Base-by-base conservation (phyloP, 2,797 vertebrate genomes). In the Sparidentex hasta region DNA sequence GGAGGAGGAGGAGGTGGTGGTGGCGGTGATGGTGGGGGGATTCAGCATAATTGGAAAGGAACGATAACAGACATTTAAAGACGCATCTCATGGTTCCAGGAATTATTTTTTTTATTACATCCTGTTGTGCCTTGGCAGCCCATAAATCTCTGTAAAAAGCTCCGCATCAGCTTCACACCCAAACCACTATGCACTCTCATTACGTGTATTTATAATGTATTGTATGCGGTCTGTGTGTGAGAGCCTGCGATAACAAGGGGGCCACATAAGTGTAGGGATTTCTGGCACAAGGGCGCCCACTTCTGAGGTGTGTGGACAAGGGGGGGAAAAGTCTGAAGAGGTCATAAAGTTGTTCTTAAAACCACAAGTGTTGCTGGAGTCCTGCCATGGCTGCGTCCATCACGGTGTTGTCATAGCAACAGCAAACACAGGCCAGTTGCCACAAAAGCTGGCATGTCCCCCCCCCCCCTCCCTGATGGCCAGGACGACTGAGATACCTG, bases 341-440 rank as follows among this genome's bases (percentile, higher is more conserved):
- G 47, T 74, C 58, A 55, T 47, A n/a, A 69, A 69, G 74, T 76
- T 51, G 29, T 44, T 56, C 59, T 71, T 65, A 59, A 52, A 38
- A 46, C 52, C 13, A 47, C 46, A 65, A 65, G 61, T 29, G 66
- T 14, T 46, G 57, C 46, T 80, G 72, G 71, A 65, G 46, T 29
- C 52, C 43, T 75, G 79, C 78, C 81, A 81, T 20, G 29, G 78
- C 83, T 83, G 69, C 82, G 78, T 92, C 85, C 78, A 33, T 55
- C 67, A 52, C n/a, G 46, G 67, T 48, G 87, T 90, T 81, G 88
- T 66, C 90, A 84, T 89, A 67, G 92, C 51, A 77, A 88, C 80
- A 63, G 50, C 87, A 90, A 93, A 93, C 87, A 87, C 75, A 38
- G 71, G 75, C 67, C 88, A 84, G 83, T 87, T 88, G 90, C 87